These are phyloP conservation scores for Odontamblyopus rebecca DNA, from an alignment of 2,797 vertebrate genomes.

Conservation along the genomic window DNA sequence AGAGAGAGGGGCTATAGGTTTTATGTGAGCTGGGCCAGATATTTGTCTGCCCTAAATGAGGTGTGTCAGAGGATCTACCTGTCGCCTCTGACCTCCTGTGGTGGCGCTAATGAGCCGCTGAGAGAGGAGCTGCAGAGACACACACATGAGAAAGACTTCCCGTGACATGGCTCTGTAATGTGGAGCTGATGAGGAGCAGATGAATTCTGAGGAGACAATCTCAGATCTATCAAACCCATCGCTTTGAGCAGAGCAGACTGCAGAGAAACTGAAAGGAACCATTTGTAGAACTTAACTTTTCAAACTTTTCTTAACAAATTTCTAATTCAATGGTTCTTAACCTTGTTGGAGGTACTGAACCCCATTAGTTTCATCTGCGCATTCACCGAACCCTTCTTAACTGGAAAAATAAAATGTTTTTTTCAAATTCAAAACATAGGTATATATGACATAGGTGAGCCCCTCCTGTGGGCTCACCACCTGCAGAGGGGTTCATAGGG, in stretches of 20 bases:
- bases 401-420: too few species aligned
- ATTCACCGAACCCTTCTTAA: too few species aligned
- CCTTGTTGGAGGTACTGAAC: too few species aligned
- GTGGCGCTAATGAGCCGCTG: conserved; percentile 64
- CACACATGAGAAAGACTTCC: conserved; percentile 3
- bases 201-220: conserved; percentile 18
- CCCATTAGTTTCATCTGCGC: too few species aligned
- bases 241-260: neutral
- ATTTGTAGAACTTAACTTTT: neutral
- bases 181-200: conserved; percentile 20
- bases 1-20: conserved; percentile 48
- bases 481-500: too few species aligned
- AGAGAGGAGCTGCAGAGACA: conserved; percentile 41
- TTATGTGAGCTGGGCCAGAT: conserved; percentile 52
- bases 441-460: too few species aligned
- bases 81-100: conserved; percentile 47
- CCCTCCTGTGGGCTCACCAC: too few species aligned
- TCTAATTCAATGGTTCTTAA: too few species aligned
- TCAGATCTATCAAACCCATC: conserved; percentile 12
- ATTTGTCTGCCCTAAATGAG: conserved; percentile 72
- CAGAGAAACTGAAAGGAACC: neutral
- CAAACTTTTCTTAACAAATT: too few species aligned
- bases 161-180: conserved; percentile 21
- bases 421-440: too few species aligned
- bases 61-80: conserved; percentile 59